phyloP scores from a whole-genome alignment of 1,140 invertebrate genomes.

The Paracyclopina nana region DNA sequence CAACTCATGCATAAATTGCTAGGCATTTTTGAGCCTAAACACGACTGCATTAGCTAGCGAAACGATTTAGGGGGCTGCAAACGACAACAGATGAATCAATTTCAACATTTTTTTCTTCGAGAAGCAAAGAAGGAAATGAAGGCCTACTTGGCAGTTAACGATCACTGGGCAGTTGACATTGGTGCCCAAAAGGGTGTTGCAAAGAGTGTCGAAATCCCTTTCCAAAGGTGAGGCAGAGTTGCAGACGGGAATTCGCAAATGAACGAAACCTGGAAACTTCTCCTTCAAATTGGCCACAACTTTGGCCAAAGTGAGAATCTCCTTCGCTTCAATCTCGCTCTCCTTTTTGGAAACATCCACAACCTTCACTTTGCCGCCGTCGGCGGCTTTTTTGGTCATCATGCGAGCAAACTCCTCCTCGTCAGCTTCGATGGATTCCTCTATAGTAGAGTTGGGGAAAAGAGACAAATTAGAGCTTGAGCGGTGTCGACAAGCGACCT shows the following conservation, averaged over 20 bases:
- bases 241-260: conserved; percentile 15
- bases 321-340: conserved; percentile 12
- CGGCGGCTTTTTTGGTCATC: conserved; percentile 1
- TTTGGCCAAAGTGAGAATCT: conserved; percentile 1
- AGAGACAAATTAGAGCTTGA: background rate
- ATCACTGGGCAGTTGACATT: conserved; percentile 15
- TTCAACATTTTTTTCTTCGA: background rate
- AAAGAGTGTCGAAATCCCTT: conserved; percentile 15
- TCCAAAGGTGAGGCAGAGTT: conserved; percentile 14
- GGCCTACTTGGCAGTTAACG: conserved; percentile 15
- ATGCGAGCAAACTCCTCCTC: conserved; percentile 14
- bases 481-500: background rate
- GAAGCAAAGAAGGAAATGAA: background rate
- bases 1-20: too few relatives aligned
- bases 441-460: too few relatives aligned
- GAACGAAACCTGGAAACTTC: conserved; percentile 12
- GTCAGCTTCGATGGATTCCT: conserved; percentile 3
- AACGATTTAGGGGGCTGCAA: too few relatives aligned
- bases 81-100: background rate
- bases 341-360: conserved; percentile 16
- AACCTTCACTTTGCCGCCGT: conserved; percentile 10
- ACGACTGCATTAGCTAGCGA: too few relatives aligned
- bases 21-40: too few relatives aligned
- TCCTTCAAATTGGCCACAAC: conserved; percentile 13
- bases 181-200: conserved; percentile 14